Conservation (phyloP, 1,140 invertebrate genomes). For the Solenopsis invicta region DNA sequence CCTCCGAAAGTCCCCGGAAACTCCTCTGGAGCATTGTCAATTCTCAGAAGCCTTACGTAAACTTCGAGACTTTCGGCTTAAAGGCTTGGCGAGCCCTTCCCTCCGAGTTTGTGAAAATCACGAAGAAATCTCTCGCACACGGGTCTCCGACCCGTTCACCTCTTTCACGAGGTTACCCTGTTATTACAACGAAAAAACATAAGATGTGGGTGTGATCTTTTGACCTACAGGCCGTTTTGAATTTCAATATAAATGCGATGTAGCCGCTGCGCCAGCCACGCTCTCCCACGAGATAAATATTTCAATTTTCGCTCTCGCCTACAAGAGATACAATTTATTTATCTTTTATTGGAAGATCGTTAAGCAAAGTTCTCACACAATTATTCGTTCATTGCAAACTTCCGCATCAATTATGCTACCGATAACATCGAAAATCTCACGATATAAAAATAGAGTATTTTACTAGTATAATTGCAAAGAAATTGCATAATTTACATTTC, state of each 20-base stretch:
- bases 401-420: neutral
- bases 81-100: constrained; percentile 35
- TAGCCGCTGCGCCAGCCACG: neutral
- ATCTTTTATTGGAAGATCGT: constrained; percentile 31
- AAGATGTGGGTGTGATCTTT: constrained; percentile 9
- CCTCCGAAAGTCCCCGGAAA: constrained; percentile 11
- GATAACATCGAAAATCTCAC: neutral
- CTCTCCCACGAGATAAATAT: constrained; percentile 43
- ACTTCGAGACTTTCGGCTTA: constrained; percentile 54
- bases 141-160: neutral
- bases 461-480: neutral
- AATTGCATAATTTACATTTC: neutral
- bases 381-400: constrained; percentile 1
- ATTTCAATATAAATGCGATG: constrained; percentile 21
- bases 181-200: constrained; percentile 31
- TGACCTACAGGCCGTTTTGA: constrained; percentile 12
- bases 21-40: constrained; percentile 45
- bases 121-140: constrained; percentile 10
- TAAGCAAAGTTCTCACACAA: neutral
- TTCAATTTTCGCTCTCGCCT: neutral
- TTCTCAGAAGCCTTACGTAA: constrained; percentile 53
- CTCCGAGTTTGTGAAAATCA: constrained; percentile 32
- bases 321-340: constrained; percentile 45
- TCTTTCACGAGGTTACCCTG: constrained; percentile 11
- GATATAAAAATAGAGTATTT: neutral